A percentile compares a stretch with the other conserved stretches of the same genome.
Conservation (phyloP, 2,888 invertebrate species). For the Agriopis marginaria region DNA sequence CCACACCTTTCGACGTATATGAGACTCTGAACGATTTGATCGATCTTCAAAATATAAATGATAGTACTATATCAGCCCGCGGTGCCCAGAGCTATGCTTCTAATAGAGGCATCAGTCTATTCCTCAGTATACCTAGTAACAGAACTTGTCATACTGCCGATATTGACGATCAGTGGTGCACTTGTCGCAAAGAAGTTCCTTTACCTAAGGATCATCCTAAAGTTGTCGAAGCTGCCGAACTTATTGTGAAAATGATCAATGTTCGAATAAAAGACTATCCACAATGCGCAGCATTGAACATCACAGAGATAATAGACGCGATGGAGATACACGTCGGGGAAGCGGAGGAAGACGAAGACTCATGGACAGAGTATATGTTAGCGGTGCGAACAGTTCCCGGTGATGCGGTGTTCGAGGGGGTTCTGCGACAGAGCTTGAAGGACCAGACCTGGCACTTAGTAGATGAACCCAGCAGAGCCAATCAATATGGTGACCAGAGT, state of each 20-base stretch:
- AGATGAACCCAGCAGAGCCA: constrained; percentile 92
- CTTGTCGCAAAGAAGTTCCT: constrained; percentile 90
- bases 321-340: constrained; percentile 85
- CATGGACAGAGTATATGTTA: constrained; percentile 87
- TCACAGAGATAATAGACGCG: constrained; percentile 88
- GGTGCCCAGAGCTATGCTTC: constrained; percentile 63
- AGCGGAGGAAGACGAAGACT: constrained; percentile 64
- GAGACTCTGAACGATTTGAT: constrained; percentile 91
- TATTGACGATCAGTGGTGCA: constrained; percentile 95
- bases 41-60: constrained; percentile 76
- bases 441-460: constrained; percentile 77
- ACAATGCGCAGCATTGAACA: constrained; percentile 88
- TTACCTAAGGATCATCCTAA: constrained; percentile 81
- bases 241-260: constrained; percentile 89
- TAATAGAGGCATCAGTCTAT: constrained; percentile 90
- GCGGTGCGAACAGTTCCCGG: constrained; percentile 89
- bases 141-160: constrained; percentile 92
- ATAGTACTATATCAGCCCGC: constrained; percentile 69
- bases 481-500: constrained; percentile 92
- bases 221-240: constrained; percentile 86
- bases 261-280: constrained; percentile 84
- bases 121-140: constrained; percentile 89
- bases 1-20: constrained; percentile 93
- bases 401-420: constrained; percentile 92
- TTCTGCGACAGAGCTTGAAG: constrained; percentile 80